These are phyloP conservation scores for Rhimphoctona megacephalus DNA, from an alignment of 2,888 invertebrate species.

Conservation along the genomic window DNA sequence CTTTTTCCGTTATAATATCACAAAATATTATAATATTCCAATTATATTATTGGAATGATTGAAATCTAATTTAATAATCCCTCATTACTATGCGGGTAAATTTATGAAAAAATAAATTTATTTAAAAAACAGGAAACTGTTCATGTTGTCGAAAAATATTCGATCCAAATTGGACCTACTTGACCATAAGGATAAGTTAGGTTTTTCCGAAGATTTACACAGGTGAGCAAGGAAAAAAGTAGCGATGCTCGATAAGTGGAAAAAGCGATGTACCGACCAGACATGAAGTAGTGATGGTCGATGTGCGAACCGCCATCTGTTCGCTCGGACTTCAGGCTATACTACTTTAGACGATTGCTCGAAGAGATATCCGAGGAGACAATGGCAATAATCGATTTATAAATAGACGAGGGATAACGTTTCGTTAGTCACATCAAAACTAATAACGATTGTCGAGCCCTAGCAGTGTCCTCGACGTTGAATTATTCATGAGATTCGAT, in stretches of 20 bases:
- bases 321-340: constrained; percentile 65
- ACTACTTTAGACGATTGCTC: constrained; percentile 45
- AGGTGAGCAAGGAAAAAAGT: neutral
- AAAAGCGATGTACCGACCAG: constrained; percentile 75
- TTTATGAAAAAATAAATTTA: neutral
- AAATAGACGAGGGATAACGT: constrained; percentile 31
- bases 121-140: neutral
- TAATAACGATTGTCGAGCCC: constrained; percentile 50
- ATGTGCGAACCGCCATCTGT: constrained; percentile 77
- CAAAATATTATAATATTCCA: neutral
- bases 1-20: neutral
- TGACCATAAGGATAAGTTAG: constrained; percentile 19
- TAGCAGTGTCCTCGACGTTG: constrained; percentile 10
- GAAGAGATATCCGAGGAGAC: constrained; percentile 51
- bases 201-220: neutral
- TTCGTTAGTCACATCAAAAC: constrained; percentile 45
- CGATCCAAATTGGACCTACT: constrained; percentile 14
- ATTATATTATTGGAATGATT: neutral
- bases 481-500: constrained; percentile 16
- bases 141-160: neutral
- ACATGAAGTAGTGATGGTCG: constrained; percentile 70
- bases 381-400: constrained; percentile 41
- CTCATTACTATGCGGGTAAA: neutral
- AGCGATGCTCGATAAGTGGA: constrained; percentile 73
- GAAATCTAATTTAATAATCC: neutral